These are phyloP conservation scores for Geopemphigus sp. DNA, from an alignment of 1,140 invertebrate species.

Conservation along the genomic window DNA sequence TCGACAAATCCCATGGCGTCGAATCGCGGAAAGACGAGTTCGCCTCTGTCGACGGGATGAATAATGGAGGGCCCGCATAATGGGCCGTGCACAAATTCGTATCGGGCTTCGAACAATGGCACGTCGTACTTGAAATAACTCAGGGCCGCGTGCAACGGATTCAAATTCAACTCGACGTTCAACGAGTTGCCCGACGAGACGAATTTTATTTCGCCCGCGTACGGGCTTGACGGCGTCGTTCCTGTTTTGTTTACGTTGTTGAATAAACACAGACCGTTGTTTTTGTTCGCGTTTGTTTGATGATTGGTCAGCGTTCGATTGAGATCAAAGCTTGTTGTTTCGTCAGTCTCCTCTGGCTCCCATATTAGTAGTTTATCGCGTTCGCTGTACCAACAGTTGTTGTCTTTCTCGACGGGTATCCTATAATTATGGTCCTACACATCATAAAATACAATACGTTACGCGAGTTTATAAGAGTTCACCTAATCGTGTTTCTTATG, in stretches of 20 bases:
- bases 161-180: slow-evolving; percentile 59
- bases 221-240: slow-evolving; percentile 59
- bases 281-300: slow-evolving; percentile 52
- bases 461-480: too few relatives aligned
- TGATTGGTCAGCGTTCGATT: background rate
- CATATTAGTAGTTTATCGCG: slow-evolving; percentile 77
- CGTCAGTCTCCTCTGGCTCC: slow-evolving; percentile 61
- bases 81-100: slow-evolving; percentile 83
- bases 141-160: slow-evolving; percentile 74
- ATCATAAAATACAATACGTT: slow-evolving; percentile 2
- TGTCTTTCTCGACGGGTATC: slow-evolving; percentile 58
- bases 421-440: slow-evolving; percentile 71
- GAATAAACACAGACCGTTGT: slow-evolving; percentile 28
- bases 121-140: slow-evolving; percentile 82
- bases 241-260: slow-evolving; percentile 52
- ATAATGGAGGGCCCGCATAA: slow-evolving; percentile 79
- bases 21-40: slow-evolving; percentile 38
- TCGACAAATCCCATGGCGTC: slow-evolving; percentile 68
- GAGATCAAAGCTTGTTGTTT: slow-evolving; percentile 55
- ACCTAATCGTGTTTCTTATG: too few relatives aligned
- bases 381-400: slow-evolving; percentile 72
- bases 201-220: slow-evolving; percentile 60
- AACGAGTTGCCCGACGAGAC: slow-evolving; percentile 58
- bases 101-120: slow-evolving; percentile 78
- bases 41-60: slow-evolving; percentile 68